Percentiles rank a stretch among this genome's conserved stretches.
phyloP scores from a whole-genome alignment of 2,888 invertebrate genomes.

The Heteromurus nitidus region DNA sequence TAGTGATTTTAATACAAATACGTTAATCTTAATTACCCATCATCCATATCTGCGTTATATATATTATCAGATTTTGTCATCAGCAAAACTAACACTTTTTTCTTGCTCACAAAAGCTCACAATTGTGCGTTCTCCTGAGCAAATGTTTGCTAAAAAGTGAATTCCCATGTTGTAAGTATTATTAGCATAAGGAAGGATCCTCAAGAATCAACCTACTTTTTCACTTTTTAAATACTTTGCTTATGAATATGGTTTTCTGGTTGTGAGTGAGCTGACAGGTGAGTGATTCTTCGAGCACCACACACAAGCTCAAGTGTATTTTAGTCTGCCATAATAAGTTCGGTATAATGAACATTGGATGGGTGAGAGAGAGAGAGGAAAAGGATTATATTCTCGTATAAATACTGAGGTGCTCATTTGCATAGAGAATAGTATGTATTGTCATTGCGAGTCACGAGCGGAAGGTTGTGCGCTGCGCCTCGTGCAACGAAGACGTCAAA shows the following conservation, averaged over 20 bases:
- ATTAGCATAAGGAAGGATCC: conserved; percentile 2
- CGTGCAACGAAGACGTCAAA: conserved; percentile 13
- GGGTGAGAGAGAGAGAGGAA: neutral
- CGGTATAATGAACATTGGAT: conserved; percentile 6
- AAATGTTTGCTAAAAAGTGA: conserved; percentile 3
- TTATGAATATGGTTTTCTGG: neutral
- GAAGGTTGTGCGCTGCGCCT: too few species aligned
- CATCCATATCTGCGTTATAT: neutral
- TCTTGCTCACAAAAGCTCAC: neutral
- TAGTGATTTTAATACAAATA: neutral
- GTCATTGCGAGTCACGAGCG: conserved; percentile 13
- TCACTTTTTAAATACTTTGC: conserved; percentile 19
- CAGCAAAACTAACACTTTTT: neutral
- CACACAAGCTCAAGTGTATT: neutral
- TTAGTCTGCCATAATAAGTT: neutral
- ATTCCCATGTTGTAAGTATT: neutral
- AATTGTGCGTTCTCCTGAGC: too few species aligned
- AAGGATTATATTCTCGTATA: neutral
- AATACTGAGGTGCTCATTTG: neutral
- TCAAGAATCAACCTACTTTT: conserved; percentile 44
- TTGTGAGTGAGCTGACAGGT: neutral
- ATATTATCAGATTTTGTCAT: conserved; percentile 11
- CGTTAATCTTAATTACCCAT: conserved; percentile 40
- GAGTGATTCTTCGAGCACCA: neutral
- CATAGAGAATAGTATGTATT: neutral